These are phyloP conservation scores for Chaunax sp. DNA, from an alignment of 2,797 vertebrate genomes.

Conservation along the genomic window DNA sequence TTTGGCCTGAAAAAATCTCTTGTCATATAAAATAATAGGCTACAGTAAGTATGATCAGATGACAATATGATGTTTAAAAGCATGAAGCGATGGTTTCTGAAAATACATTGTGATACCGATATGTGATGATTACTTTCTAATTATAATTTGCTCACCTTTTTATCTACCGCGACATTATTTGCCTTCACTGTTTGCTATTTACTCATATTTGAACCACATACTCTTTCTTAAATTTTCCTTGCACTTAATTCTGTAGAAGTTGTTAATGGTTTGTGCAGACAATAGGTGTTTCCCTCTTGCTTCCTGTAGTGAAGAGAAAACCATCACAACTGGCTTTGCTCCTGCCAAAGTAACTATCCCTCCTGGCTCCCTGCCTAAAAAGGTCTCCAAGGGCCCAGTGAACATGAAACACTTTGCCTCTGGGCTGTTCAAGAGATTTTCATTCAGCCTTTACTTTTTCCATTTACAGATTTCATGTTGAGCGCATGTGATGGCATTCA, in stretches of 20 bases:
- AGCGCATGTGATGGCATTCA: not conserved
- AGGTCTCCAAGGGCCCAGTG: conserved; percentile 60
- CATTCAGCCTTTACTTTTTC: conserved; percentile 38
- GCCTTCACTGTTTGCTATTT: conserved; percentile 16
- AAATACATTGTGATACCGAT: too few species aligned
- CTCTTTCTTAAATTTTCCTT: conserved; percentile 58
- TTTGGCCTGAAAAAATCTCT: not conserved
- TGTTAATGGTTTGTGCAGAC: conserved; percentile 70
- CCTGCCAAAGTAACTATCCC: conserved; percentile 54
- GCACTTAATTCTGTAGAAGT: conserved; percentile 29
- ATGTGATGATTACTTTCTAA: not conserved
- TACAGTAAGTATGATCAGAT: not conserved
- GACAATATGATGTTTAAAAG: too few species aligned
- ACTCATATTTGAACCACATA: conserved; percentile 54
- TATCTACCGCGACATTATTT: conserved; percentile 2
- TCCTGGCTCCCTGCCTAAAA: conserved; percentile 68
- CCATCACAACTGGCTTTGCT: conserved; percentile 58
- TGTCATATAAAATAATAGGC: not conserved
- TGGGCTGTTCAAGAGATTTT: conserved; percentile 42
- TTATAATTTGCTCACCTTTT: not conserved
- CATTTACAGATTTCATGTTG: conserved; percentile 16
- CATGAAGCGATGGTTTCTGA: too few species aligned
- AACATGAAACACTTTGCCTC: conserved; percentile 48
- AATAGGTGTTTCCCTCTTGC: conserved; percentile 72
- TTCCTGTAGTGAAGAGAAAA: conserved; percentile 78